Evolutionary conservation across 2,888 invertebrate species (phyloP).

Genomic region (Augiades crinisus): DNA sequence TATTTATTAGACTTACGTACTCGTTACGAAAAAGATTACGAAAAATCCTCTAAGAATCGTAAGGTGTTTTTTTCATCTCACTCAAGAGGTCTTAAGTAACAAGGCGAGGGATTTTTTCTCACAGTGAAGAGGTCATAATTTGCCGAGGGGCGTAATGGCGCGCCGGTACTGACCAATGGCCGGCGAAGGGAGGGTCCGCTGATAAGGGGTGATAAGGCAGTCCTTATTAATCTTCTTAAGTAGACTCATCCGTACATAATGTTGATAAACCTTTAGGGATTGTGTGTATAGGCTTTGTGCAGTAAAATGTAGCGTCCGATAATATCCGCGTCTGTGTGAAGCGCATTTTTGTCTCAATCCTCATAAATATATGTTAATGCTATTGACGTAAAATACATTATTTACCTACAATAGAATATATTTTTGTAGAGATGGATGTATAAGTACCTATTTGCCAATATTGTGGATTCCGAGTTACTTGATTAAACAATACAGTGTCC

Average conservation of each 20-base stretch:
- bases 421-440: too few relatives aligned
- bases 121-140: conserved; percentile 16
- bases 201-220: conserved; percentile 47
- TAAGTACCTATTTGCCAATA: too few relatives aligned
- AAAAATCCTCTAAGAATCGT: too few relatives aligned
- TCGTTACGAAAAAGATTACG: too few relatives aligned
- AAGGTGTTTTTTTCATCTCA: neutral
- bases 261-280: neutral
- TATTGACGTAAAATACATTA: too few relatives aligned
- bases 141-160: conserved; percentile 60
- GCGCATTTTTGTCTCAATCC: too few relatives aligned
- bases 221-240: conserved; percentile 14
- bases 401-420: too few relatives aligned
- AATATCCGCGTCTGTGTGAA: too few relatives aligned
- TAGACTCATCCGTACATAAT: neutral
- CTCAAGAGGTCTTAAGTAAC: neutral
- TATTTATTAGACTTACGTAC: too few relatives aligned
- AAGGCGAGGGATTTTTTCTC: conserved; percentile 18
- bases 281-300: neutral
- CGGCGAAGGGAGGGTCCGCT: conserved; percentile 55
- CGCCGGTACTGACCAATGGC: conserved; percentile 59
- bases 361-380: too few relatives aligned
- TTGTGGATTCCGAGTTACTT: too few relatives aligned
- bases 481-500: too few relatives aligned
- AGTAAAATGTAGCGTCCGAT: neutral